Evolutionary conservation across 2,113 vertebrate species (phyloP).

Genomic region (Engraulis encrasicolus): DNA sequence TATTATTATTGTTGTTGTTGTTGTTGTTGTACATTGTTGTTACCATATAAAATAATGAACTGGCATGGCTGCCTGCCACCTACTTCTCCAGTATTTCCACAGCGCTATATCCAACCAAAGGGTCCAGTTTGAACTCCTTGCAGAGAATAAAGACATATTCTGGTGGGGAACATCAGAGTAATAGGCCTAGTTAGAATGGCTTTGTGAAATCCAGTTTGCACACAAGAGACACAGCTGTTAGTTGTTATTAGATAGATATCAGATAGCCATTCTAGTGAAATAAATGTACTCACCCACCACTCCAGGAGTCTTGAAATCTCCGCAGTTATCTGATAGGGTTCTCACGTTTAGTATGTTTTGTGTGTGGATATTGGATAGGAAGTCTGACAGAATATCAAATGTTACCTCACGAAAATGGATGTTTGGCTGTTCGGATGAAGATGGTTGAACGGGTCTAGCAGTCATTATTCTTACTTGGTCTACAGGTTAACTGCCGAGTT

Average conservation of each 20-base stretch:
- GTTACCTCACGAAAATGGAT: constrained; percentile 62
- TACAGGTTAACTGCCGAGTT: no score
- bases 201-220: not conserved
- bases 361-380: constrained; percentile 63
- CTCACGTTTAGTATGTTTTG: constrained; percentile 65
- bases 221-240: not conserved
- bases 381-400: constrained; percentile 64
- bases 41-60: no score
- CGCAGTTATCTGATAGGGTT: constrained; percentile 51
- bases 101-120: constrained; percentile 68
- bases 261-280: not conserved
- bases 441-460: not conserved
- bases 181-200: not conserved
- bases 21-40: no score
- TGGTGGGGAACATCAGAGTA: constrained; percentile 39
- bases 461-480: not conserved
- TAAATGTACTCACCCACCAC: constrained; percentile 62
- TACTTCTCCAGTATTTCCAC: constrained; percentile 74
- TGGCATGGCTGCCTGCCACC: not conserved
- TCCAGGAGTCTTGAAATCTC: constrained; percentile 59
- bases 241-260: not conserved
- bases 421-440: not conserved
- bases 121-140: constrained; percentile 66
- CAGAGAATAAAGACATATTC: constrained; percentile 70
- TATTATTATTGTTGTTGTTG: no score